Percentiles rank a stretch among this genome's conserved stretches.
phyloP scores from a whole-genome alignment of 2,113 vertebrate genomes.

The Antennarius striatus region DNA sequence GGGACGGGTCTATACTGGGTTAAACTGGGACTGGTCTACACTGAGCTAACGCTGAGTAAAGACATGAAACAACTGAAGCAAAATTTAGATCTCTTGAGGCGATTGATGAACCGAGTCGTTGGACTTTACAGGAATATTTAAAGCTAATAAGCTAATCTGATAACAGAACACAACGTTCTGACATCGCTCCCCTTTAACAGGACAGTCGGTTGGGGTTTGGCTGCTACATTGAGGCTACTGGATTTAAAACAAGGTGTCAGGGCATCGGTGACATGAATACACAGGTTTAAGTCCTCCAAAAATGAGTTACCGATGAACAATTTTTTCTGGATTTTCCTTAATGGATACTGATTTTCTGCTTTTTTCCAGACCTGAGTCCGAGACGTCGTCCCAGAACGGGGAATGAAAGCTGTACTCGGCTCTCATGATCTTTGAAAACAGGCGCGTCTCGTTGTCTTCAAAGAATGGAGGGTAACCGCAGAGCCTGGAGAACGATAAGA shows the following conservation, averaged over 20 bases:
- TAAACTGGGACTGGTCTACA: too few relatives aligned
- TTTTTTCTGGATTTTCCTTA: too few relatives aligned
- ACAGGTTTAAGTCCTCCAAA: too few relatives aligned
- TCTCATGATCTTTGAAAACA: slow-evolving; percentile 93
- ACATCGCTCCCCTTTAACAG: too few relatives aligned
- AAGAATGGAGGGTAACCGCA: slow-evolving; percentile 97
- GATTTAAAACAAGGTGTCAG: too few relatives aligned
- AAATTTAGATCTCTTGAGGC: not conserved
- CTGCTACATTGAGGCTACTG: too few relatives aligned
- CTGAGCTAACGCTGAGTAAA: not conserved
- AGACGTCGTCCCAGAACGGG: slow-evolving; percentile 94
- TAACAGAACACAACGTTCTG: too few relatives aligned
- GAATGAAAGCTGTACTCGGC: slow-evolving; percentile 92
- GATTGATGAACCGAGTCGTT: not conserved
- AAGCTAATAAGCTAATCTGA: not conserved
- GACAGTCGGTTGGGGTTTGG: too few relatives aligned
- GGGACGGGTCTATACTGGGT: not conserved
- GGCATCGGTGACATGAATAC: too few relatives aligned
- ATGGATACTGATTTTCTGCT: not conserved
- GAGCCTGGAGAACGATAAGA: slow-evolving; percentile 74
- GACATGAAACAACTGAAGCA: not conserved
- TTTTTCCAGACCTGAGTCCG: slow-evolving; percentile 84
- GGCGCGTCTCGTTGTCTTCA: slow-evolving; percentile 88
- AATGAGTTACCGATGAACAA: too few relatives aligned
- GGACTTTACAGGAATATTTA: not conserved